These are phyloP conservation scores for Glaucidium brasilianum DNA, from an alignment of 2,113 vertebrate genomes.

Conservation along the genomic window DNA sequence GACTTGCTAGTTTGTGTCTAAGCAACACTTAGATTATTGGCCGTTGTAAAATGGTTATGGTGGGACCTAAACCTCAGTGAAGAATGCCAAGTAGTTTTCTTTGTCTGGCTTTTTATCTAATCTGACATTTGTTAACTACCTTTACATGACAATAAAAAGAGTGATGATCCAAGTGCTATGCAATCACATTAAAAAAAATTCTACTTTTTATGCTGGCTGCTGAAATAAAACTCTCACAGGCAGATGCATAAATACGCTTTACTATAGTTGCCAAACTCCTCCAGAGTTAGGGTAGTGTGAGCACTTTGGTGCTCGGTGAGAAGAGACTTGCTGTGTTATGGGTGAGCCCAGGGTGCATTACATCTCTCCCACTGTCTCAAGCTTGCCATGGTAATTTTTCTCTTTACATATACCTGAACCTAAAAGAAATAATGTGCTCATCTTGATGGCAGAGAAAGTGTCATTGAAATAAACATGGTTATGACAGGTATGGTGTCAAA, in stretches of 20 bases:
- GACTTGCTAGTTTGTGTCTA: background rate
- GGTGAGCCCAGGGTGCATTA: background rate
- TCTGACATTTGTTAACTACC: background rate
- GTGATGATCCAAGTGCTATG: background rate
- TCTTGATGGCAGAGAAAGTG: background rate
- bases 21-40: background rate
- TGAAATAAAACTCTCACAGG: background rate
- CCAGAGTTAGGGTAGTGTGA: background rate
- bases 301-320: background rate
- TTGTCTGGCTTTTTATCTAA: background rate
- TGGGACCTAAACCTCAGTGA: background rate
- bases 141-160: background rate
- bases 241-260: background rate
- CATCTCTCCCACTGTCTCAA: background rate
- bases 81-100: background rate
- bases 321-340: background rate
- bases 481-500: background rate
- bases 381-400: background rate
- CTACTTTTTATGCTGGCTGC: background rate
- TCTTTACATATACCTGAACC: background rate
- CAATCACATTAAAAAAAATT: background rate
- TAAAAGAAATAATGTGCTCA: background rate
- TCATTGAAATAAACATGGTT: background rate
- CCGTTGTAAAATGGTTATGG: background rate
- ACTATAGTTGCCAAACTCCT: background rate